phyloP scores from a whole-genome alignment of 1,140 invertebrate genomes.

The Armadillidium nasatum region DNA sequence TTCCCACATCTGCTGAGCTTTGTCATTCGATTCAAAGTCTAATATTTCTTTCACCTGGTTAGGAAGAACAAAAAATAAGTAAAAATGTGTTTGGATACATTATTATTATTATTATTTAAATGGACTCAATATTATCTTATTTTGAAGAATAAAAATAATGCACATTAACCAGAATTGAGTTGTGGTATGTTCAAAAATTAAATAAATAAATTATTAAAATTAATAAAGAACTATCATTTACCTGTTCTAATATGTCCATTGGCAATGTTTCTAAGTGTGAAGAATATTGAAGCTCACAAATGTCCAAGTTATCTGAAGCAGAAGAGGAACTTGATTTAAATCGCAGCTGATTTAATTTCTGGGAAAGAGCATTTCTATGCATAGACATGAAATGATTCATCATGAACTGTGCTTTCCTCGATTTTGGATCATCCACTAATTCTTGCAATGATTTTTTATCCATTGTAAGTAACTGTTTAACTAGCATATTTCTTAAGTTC shows the following conservation, averaged over 20 bases:
- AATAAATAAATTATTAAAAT: not conserved
- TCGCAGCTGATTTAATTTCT: slow-evolving; percentile 35
- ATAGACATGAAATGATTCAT: slow-evolving; percentile 44
- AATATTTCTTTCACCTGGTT: slow-evolving; percentile 23
- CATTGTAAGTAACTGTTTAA: slow-evolving; percentile 43
- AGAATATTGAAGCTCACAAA: slow-evolving; percentile 24
- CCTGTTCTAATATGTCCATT: slow-evolving; percentile 36
- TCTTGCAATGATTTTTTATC: slow-evolving; percentile 44
- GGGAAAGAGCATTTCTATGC: slow-evolving; percentile 36
- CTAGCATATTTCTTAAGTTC: slow-evolving; percentile 34
- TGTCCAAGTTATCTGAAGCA: slow-evolving; percentile 26
- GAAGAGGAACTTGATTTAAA: slow-evolving; percentile 21
- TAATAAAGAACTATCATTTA: not conserved
- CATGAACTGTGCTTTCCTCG: slow-evolving; percentile 43
- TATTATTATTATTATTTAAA: too few species aligned
- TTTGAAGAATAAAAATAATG: too few species aligned
- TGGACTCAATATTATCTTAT: too few species aligned
- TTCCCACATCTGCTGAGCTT: slow-evolving; percentile 29
- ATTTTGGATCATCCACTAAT: slow-evolving; percentile 40
- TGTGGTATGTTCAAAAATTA: too few species aligned
- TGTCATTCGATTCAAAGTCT: slow-evolving; percentile 31
- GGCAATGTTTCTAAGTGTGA: slow-evolving; percentile 33
- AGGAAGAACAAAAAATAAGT: not conserved
- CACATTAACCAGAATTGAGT: too few species aligned
- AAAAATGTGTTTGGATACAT: too few species aligned